These are phyloP conservation scores for Nysson spinosus DNA, from an alignment of 2,888 invertebrate species.

Conservation along the genomic window DNA sequence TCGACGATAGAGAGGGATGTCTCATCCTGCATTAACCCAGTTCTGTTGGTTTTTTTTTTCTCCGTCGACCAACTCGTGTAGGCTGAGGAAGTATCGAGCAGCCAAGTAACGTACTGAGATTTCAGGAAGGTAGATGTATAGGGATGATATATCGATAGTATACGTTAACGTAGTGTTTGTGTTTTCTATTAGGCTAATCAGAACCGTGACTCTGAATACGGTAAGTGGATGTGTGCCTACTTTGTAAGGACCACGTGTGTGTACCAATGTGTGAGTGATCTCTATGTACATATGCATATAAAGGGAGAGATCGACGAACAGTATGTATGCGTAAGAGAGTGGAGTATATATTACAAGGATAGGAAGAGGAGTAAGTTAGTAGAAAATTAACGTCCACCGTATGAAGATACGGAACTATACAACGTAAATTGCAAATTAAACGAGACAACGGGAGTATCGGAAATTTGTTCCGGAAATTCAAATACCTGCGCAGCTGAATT, in stretches of 20 bases:
- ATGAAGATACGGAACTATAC: conserved; percentile 22
- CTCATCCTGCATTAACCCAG: conserved; percentile 61
- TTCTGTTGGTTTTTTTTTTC: conserved; percentile 26
- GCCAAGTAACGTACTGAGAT: conserved; percentile 13
- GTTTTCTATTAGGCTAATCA: conserved; percentile 73
- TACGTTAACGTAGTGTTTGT: conserved; percentile 67
- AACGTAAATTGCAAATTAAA: neutral
- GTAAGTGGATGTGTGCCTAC: conserved; percentile 56
- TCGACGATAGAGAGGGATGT: conserved; percentile 39
- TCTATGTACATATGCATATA: conserved; percentile 14
- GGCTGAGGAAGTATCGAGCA: neutral
- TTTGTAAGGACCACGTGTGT: conserved; percentile 37
- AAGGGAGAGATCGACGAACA: conserved; percentile 23
- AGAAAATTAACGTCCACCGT: conserved; percentile 22
- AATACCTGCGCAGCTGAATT: neutral
- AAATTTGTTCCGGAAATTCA: neutral
- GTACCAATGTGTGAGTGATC: conserved; percentile 9
- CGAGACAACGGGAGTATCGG: neutral
- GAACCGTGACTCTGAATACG: conserved; percentile 71
- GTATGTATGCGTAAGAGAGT: neutral
- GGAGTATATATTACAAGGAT: conserved; percentile 8
- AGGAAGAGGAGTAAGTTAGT: conserved; percentile 16
- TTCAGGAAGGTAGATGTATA: conserved; percentile 43
- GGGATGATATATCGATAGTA: conserved; percentile 64
- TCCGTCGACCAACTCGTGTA: neutral